These are phyloP conservation scores for Lymantria monacha DNA, from an alignment of 2,888 invertebrate species.

Conservation along the genomic window DNA sequence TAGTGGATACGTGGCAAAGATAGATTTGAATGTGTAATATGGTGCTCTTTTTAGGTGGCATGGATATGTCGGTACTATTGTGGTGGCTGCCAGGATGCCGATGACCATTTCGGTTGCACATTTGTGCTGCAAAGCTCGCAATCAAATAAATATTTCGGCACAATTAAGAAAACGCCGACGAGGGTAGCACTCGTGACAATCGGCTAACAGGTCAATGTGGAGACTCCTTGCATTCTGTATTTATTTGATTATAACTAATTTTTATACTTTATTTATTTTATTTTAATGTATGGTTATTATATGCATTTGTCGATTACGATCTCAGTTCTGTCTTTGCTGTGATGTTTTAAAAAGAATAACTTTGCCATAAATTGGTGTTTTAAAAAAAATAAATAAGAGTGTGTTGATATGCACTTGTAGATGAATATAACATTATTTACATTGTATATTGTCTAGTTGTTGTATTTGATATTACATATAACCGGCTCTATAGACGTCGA, in stretches of 20 bases:
- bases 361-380: neutral
- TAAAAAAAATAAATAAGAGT: neutral
- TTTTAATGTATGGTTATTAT: too few species aligned
- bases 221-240: conserved; percentile 41
- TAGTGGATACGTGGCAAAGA: conserved; percentile 34
- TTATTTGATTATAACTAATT: conserved; percentile 19
- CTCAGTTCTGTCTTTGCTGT: neutral
- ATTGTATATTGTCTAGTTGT: neutral
- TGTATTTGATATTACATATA: conserved; percentile 6
- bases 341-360: neutral
- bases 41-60: conserved; percentile 38
- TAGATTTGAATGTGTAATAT: conserved; percentile 55
- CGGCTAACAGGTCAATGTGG: conserved; percentile 55
- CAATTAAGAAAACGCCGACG: conserved; percentile 81
- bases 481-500: conserved; percentile 57
- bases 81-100: conserved; percentile 68
- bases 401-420: neutral
- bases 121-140: conserved; percentile 75
- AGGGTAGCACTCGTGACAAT: conserved; percentile 80
- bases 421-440: neutral
- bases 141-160: conserved; percentile 83
- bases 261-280: neutral
- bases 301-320: too few species aligned
- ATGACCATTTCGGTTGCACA: conserved; percentile 80
- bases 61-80: conserved; percentile 61